phyloP scores from a whole-genome alignment of 1,140 invertebrate species.

The Pogonus chalceus region DNA sequence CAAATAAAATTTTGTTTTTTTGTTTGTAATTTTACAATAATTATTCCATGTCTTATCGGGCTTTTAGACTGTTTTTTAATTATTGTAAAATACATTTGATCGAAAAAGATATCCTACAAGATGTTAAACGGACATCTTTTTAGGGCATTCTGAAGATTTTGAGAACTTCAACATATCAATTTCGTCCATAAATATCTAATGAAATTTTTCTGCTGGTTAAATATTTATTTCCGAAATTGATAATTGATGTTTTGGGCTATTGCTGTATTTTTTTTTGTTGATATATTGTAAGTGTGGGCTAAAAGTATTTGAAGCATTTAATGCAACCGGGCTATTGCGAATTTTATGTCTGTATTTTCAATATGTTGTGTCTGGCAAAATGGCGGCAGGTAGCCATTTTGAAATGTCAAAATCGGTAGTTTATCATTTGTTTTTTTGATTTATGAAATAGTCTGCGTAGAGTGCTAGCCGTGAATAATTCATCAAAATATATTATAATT shows the following conservation, averaged over 20 bases:
- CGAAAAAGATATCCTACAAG: not conserved
- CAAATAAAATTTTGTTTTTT: constrained; percentile 27
- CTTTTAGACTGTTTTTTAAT: constrained; percentile 32
- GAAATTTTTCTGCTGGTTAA: not conserved
- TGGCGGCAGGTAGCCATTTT: not conserved
- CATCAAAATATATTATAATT: not conserved
- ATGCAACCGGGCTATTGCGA: constrained; percentile 37
- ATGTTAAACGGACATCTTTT: not conserved
- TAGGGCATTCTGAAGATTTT: constrained; percentile 11
- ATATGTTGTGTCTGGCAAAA: constrained; percentile 16
- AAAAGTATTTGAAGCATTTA: constrained; percentile 35
- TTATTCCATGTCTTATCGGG: constrained; percentile 35
- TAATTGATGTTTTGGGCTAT: constrained; percentile 29
- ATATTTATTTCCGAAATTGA: too few relatives aligned
- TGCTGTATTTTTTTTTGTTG: constrained; percentile 27
- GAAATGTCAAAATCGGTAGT: not conserved
- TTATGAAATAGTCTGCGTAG: not conserved
- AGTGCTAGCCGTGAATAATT: not conserved
- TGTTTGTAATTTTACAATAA: constrained; percentile 35
- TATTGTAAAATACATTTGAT: constrained; percentile 34
- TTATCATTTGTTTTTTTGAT: not conserved
- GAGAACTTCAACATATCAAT: too few relatives aligned
- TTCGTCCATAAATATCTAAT: not conserved
- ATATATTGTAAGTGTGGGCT: constrained; percentile 29
- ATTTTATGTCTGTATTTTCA: constrained; percentile 13